A percentile compares a stretch with the other conserved stretches of the same genome.
phyloP scores from a whole-genome alignment of 2,888 invertebrate species.

The Ormyrus rosae region DNA sequence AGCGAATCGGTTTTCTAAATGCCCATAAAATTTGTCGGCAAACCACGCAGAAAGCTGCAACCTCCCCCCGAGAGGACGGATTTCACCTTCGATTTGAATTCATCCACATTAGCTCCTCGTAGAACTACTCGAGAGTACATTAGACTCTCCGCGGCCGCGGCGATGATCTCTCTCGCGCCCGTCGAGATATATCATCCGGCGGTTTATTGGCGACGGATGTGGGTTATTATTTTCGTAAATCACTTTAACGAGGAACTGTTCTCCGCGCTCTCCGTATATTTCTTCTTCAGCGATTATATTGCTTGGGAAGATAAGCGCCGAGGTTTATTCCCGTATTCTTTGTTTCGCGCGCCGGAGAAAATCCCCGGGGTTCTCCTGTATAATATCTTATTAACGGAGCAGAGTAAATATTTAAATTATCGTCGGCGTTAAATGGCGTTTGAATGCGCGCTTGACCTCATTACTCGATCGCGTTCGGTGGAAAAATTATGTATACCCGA shows the following conservation, averaged over 20 bases:
- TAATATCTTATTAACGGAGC: slow-evolving; percentile 4
- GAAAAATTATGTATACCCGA: too few species aligned
- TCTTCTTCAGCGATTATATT: background rate
- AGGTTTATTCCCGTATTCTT: slow-evolving; percentile 8
- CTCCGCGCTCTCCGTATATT: background rate
- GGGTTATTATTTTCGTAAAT: slow-evolving; percentile 56
- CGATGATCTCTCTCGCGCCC: slow-evolving; percentile 17
- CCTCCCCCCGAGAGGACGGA: too few species aligned
- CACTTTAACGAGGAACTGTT: slow-evolving; percentile 46
- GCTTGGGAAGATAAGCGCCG: background rate
- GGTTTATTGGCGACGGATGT: slow-evolving; percentile 47
- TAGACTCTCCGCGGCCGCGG: background rate
- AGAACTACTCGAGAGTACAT: background rate
- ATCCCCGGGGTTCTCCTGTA: background rate
- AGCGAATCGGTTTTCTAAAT: too few species aligned
- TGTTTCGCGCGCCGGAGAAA: background rate
- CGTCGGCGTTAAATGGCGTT: slow-evolving; percentile 8
- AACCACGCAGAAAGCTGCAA: too few species aligned
- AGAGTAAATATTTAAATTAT: slow-evolving; percentile 36
- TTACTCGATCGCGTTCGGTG: background rate
- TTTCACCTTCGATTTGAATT: too few species aligned
- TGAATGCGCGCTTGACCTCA: slow-evolving; percentile 18
- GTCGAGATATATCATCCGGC: slow-evolving; percentile 35
- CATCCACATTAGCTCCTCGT: background rate
- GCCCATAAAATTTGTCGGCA: too few species aligned